phyloP scores from a whole-genome alignment of 2,113 vertebrate genomes.

The Pachycephala philippinensis region DNA sequence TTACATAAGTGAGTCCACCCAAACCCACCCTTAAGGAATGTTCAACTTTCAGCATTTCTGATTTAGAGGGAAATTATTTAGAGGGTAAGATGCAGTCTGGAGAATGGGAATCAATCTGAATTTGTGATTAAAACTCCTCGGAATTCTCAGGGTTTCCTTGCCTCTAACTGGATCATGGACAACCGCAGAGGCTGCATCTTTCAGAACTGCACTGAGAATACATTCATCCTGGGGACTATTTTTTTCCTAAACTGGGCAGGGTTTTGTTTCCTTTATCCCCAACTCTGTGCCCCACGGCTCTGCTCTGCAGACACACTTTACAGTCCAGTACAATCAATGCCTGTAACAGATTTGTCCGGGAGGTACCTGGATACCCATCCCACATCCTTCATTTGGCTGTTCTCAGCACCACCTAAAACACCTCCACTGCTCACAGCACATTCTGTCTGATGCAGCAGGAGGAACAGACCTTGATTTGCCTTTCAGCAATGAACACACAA shows the following conservation, averaged over 20 bases:
- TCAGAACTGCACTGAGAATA: background rate
- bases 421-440: conserved; percentile 8
- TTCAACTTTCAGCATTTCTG: conserved; percentile 23
- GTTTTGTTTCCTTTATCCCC: background rate
- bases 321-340: background rate
- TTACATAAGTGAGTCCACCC: conserved; percentile 51
- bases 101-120: conserved; percentile 6
- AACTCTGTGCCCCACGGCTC: background rate
- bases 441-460: background rate
- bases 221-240: background rate
- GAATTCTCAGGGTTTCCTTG: conserved; percentile 42
- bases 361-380: background rate
- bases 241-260: background rate
- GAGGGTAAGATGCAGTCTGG: background rate
- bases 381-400: background rate
- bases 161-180: conserved; percentile 13
- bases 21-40: conserved; percentile 57
- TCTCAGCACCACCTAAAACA: conserved; percentile 29
- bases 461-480: background rate
- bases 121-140: background rate
- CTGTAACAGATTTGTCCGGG: conserved; percentile 2
- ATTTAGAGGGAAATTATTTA: conserved; percentile 9
- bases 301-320: background rate
- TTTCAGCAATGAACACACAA: conserved; percentile 38
- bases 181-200: background rate